Conservation (phyloP, 2,888 invertebrate species). For the Chelonus formosanus region DNA sequence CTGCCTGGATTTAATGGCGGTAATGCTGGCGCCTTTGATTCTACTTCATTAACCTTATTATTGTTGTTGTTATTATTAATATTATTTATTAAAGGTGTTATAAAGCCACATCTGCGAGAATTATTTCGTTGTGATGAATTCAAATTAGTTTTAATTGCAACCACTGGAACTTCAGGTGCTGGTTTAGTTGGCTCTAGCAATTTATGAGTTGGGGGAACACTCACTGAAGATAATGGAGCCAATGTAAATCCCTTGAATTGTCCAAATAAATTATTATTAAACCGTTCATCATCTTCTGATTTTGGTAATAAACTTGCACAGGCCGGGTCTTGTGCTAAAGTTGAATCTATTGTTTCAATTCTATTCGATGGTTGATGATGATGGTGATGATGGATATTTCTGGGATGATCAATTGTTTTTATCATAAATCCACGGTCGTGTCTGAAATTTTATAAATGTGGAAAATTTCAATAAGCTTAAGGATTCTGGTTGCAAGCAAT, state of each 20-base stretch:
- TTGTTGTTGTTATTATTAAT: neutral
- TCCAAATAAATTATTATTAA: slow-evolving; percentile 77
- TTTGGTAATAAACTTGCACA: slow-evolving; percentile 61
- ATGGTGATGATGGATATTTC: slow-evolving; percentile 37
- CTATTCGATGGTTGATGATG: slow-evolving; percentile 37
- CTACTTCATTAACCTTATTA: neutral
- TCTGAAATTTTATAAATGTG: slow-evolving; percentile 50
- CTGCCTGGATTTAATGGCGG: slow-evolving; percentile 74
- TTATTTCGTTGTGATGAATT: slow-evolving; percentile 49
- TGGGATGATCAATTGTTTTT: slow-evolving; percentile 60
- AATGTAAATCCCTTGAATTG: slow-evolving; percentile 88
- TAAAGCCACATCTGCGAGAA: slow-evolving; percentile 33
- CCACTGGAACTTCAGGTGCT: slow-evolving; percentile 70
- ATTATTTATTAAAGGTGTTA: slow-evolving; percentile 1
- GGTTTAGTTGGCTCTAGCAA: slow-evolving; percentile 67
- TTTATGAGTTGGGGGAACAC: slow-evolving; percentile 34
- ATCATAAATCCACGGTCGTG: slow-evolving; percentile 54
- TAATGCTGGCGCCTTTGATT: slow-evolving; percentile 66
- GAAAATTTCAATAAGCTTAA: slow-evolving; percentile 18
- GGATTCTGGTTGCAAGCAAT: slow-evolving; percentile 7
- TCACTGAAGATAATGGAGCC: slow-evolving; percentile 71
- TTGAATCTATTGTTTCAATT: slow-evolving; percentile 62
- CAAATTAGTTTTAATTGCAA: slow-evolving; percentile 58
- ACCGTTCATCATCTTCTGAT: slow-evolving; percentile 62
- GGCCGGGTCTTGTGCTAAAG: slow-evolving; percentile 60